Conservation (phyloP, 2,888 invertebrate species). For the Acanthosepion esculentum region DNA sequence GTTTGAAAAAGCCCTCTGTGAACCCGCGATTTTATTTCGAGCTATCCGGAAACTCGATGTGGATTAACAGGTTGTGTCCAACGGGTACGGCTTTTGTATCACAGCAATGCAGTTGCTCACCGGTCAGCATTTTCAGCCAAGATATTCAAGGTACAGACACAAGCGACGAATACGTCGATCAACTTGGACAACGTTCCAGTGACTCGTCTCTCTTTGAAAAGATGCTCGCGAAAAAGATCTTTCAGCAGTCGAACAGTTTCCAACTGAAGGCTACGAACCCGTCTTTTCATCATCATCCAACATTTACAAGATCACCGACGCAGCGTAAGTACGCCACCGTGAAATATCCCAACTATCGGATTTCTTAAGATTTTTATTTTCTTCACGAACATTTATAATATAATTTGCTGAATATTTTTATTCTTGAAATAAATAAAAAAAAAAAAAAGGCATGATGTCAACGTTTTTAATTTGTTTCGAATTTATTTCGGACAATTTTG, state of each 20-base stretch:
- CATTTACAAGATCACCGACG: neutral
- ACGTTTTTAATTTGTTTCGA: neutral
- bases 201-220: neutral
- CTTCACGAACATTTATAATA: neutral
- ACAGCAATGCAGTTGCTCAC: neutral
- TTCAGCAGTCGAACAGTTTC: neutral
- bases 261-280: neutral
- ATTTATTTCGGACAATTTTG: neutral
- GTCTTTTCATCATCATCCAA: neutral
- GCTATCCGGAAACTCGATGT: neutral
- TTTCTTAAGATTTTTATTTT: neutral
- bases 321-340: neutral
- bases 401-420: neutral
- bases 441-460: neutral
- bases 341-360: neutral
- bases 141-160: neutral
- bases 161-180: too few relatives aligned
- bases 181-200: too few relatives aligned
- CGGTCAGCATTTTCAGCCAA: neutral
- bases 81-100: neutral
- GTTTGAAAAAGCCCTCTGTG: neutral
- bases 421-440: neutral
- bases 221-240: neutral
- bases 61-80: neutral
- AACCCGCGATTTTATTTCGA: neutral